Base-by-base conservation (phyloP, 2,888 invertebrate genomes). In the Seladonia tumulorum region DNA sequence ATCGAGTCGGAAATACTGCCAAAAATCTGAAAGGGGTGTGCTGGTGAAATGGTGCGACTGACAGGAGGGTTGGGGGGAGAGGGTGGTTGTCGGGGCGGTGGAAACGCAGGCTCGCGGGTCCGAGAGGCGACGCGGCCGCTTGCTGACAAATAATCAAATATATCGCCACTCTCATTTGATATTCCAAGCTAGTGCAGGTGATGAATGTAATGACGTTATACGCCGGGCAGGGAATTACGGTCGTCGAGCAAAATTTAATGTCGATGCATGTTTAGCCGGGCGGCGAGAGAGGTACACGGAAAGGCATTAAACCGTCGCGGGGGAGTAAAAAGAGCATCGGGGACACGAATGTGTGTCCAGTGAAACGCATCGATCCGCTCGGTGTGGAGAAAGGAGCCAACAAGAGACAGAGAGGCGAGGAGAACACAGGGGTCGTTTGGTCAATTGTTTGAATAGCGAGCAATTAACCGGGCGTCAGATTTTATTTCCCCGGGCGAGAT, bases 141-240 rank as follows among this genome's bases (percentile, higher is more conserved):
- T 68, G 73, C 85, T 76, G 86, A 85, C 83, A 79, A 86, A 83
- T 80, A 82, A 83, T 90, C 86, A 86, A 86, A 85, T 82, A 88
- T 84, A 88, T 87, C 85, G 90, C 83, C 87, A 82, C 85, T 83
- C 85, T 80, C 86, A 80, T 89, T 90, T 89, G 83, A 90, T 85
- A 86, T 89, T 87, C 86, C 79, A 79, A 72, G 89, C 82, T 82
- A 75, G 89, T 88, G 85, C 81, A 82, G 80, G 81, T 80, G 82
- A 87, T 79, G 82, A 82, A 82, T 87, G 86, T 82, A 86, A 86
- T 73, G 86, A 85, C 86, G 81, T 86, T 85, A 81, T 78, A 76
- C 81, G 78, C 76, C 81, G 86, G 53, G 75, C 78, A 45, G 85
- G 75, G 86, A 86, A 86, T 86, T 86, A 81, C 78, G 81, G 76